phyloP scores from a whole-genome alignment of 2,888 invertebrate genomes.

The Odontomyia ornata region DNA sequence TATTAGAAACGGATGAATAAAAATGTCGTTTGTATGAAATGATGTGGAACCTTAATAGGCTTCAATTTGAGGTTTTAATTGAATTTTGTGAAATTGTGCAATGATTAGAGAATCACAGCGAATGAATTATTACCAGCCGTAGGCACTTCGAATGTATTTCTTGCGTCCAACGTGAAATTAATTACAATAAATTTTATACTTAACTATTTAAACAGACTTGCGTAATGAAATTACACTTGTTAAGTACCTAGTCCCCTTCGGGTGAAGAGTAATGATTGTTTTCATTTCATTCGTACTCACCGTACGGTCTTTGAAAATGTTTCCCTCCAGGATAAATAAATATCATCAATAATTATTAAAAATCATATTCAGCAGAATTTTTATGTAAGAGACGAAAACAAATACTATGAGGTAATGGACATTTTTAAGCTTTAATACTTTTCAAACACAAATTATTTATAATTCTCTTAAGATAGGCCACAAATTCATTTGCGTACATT shows the following conservation, averaged over 20 bases:
- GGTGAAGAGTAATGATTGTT: too few species aligned
- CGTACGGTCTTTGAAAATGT: not conserved
- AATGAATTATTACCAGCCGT: not conserved
- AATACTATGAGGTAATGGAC: slow-evolving; percentile 8
- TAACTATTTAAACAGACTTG: not conserved
- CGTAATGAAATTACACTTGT: too few species aligned
- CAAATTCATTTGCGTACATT: not conserved
- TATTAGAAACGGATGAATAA: slow-evolving; percentile 43
- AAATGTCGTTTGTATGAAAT: slow-evolving; percentile 41
- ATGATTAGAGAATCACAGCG: not conserved
- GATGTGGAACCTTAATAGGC: slow-evolving; percentile 42
- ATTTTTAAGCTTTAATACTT: not conserved
- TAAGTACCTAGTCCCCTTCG: too few species aligned
- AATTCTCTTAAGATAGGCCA: slow-evolving; percentile 2
- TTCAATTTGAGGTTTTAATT: slow-evolving; percentile 36
- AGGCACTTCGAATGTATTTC: not conserved
- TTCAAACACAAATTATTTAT: slow-evolving; percentile 2
- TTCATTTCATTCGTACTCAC: not conserved
- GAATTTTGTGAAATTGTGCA: slow-evolving; percentile 24
- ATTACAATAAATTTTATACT: not conserved
- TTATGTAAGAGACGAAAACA: not conserved
- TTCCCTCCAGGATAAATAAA: not conserved
- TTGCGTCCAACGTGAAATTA: not conserved
- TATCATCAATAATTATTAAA: not conserved
- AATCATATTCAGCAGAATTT: not conserved